phyloP scores from a whole-genome alignment of 2,113 vertebrate species.

The Dicrurus megarhynchus region DNA sequence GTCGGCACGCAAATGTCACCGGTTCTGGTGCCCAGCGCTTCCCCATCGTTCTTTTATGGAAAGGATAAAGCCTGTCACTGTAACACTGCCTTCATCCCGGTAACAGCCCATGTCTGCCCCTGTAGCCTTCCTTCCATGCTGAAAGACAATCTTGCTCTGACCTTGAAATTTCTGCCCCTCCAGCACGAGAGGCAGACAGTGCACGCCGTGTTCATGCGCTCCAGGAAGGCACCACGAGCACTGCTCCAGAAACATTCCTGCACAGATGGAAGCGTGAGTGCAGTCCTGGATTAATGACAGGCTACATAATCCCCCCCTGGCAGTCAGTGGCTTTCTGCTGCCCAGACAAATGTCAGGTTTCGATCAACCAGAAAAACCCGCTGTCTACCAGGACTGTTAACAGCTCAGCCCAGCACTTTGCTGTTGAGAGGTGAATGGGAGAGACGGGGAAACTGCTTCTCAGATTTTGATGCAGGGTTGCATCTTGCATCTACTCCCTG shows the following conservation, averaged over 20 bases:
- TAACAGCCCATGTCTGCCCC: neutral
- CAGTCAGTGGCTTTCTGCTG: slow-evolving; percentile 28
- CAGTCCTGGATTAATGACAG: neutral
- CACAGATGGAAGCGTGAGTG: neutral
- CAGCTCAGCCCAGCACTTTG: neutral
- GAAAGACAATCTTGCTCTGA: neutral
- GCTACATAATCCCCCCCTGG: slow-evolving; percentile 26
- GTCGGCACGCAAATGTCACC: neutral
- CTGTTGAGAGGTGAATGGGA: neutral
- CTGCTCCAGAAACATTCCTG: neutral
- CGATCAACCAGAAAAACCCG: slow-evolving; percentile 23
- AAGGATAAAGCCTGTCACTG: neutral
- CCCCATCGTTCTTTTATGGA: neutral
- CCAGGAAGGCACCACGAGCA: neutral
- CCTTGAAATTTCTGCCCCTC: neutral
- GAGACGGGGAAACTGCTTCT: neutral
- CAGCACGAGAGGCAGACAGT: neutral
- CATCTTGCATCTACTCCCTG: neutral
- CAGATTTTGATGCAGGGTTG: neutral
- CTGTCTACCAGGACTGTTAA: neutral
- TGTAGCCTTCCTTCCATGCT: neutral
- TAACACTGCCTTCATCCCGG: neutral
- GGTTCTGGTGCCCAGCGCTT: neutral
- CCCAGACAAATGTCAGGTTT: slow-evolving; percentile 49
- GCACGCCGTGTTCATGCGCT: accelerated